Evolutionary conservation across 2,888 invertebrate species (phyloP), one percentile per base, ranked within the genome.

Genomic region (Lithophane semibrunnea): DNA sequence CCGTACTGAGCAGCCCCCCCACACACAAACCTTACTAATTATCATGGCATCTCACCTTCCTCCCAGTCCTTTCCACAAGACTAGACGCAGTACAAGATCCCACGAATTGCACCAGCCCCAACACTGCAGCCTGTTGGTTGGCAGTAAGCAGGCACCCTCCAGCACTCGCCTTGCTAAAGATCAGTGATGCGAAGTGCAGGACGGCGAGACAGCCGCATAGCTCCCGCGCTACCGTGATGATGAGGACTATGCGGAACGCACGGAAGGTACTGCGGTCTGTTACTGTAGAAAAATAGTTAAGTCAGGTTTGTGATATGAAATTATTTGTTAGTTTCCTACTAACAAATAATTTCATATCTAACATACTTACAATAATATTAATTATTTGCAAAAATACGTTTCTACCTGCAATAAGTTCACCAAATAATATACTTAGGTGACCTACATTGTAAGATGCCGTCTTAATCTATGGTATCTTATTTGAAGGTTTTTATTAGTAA

Each of bases 181-280:
- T 97, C 37, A 93, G 92, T 0, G 96, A 95, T 0, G 97, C 97
- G 89, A 95, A 97, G 90, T 96, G 95, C 4, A 96, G 88, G 2
- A 97, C 95, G 0, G 97, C 96, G 0, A 97, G 90, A 67, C 96
- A 95, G 1, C 97, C 97, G 85, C 96, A 95, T 47, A 97, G 90
- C 86, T 96, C 96, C 0, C 96, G 90, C 0, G 96, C 96, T 2
- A 96, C 86, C 0, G 96, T 96, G 76, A 96, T 95, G 24, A 92
- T 94, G 3, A 96, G 95, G 0, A 97, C 97, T 73, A 97, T 97
- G 64, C 97, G 97, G 86, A 97, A 97, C 0, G 97, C 97, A 2
- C 97, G 94, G 87, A 96, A 95, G 0, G 94, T 94, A 77, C 90
- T 92, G 64, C 93, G 92, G 83, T 96, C 96, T 0, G 95, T 90